phyloP scores from a whole-genome alignment of 2,888 invertebrate genomes.

The Parelbella ahira region DNA sequence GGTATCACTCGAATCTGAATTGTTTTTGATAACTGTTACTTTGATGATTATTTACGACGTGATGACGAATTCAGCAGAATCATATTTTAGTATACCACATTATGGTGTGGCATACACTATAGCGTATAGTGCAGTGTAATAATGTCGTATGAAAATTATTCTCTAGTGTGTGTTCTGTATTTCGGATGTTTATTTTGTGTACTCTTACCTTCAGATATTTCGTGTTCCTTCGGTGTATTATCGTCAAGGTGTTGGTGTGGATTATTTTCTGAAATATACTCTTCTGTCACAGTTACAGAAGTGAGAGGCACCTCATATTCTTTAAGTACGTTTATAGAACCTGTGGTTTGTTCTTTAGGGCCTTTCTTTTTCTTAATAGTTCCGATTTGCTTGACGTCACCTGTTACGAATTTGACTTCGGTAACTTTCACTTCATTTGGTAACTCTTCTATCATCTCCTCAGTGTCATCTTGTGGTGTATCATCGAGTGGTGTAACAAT shows the following conservation, averaged over 20 bases:
- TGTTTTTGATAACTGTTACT: too few relatives aligned
- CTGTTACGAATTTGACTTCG: slow-evolving; percentile 34
- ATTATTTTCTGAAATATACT: too few relatives aligned
- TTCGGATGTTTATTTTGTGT: too few relatives aligned
- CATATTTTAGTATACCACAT: slow-evolving; percentile 38
- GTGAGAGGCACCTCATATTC: not conserved
- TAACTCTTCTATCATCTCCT: too few relatives aligned
- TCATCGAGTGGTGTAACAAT: slow-evolving; percentile 27
- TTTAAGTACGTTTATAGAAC: too few relatives aligned
- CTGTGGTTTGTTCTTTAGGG: slow-evolving; percentile 27
- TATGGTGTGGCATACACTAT: slow-evolving; percentile 30
- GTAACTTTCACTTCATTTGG: too few relatives aligned
- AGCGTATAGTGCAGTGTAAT: slow-evolving; percentile 28
- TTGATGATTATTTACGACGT: too few relatives aligned
- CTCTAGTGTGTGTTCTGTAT: slow-evolving; percentile 20
- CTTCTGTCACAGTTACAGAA: not conserved
- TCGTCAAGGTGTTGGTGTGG: too few relatives aligned
- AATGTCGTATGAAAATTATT: too few relatives aligned
- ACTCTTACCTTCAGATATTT: not conserved
- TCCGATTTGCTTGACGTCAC: slow-evolving; percentile 46
- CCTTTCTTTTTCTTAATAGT: slow-evolving; percentile 35
- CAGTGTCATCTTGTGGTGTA: not conserved
- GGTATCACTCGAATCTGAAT: too few relatives aligned
- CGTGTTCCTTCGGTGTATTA: too few relatives aligned
- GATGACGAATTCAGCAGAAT: too few relatives aligned